A percentile compares a stretch with the other conserved stretches of the same genome.
These are phyloP conservation scores for Sycophila sp. DNA, from an alignment of 1,140 invertebrate species.

Conservation along the genomic window DNA sequence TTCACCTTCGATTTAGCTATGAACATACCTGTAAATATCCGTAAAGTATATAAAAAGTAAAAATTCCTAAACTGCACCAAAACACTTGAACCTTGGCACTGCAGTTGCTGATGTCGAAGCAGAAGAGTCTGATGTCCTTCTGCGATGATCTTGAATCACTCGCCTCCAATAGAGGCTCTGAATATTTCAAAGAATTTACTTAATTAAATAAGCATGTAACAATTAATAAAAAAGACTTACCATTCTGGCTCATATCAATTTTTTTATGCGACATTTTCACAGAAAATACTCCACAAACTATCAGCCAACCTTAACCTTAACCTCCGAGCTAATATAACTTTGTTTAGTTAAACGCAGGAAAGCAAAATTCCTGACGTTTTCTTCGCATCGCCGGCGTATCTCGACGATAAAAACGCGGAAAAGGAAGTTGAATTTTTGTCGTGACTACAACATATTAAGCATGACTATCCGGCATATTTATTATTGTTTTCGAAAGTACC, in stretches of 20 bases:
- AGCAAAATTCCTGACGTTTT: no score
- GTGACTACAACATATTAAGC: no score
- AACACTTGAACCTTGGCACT: conserved; percentile 79
- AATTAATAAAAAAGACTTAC: background rate
- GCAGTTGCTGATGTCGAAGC: conserved; percentile 77
- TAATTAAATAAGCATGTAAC: background rate
- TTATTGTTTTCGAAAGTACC: no score
- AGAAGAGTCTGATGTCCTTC: conserved; percentile 73
- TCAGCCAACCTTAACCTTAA: background rate
- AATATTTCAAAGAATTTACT: background rate
- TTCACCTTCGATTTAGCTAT: no score
- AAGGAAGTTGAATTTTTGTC: no score
- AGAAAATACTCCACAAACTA: background rate
- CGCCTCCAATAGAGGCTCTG: background rate
- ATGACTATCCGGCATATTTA: no score
- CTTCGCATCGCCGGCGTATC: no score
- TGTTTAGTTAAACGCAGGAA: no score
- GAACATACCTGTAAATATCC: conserved; percentile 80
- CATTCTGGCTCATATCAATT: background rate
- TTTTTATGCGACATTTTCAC: conserved; percentile 14
- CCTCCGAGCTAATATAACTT: conserved; percentile 1
- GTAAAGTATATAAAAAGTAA: conserved; percentile 89
- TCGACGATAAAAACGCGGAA: no score
- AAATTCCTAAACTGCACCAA: conserved; percentile 80
- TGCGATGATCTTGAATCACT: background rate